Evolutionary conservation across 2,113 vertebrate species (phyloP).

Genomic region (Corythoichthys intestinalis): DNA sequence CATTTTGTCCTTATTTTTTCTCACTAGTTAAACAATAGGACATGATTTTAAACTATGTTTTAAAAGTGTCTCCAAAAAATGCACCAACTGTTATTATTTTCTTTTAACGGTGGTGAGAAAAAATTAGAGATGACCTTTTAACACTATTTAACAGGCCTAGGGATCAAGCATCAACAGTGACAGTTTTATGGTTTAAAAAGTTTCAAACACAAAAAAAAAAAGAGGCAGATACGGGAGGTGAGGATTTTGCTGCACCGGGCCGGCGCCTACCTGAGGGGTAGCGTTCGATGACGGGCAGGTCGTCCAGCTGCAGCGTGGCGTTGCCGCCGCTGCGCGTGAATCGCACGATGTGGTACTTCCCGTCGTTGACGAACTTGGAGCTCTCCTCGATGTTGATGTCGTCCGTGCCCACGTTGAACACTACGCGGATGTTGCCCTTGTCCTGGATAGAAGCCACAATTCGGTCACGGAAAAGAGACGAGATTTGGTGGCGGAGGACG

Average conservation of each 20-base stretch:
- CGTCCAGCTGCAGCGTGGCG: slow-evolving; percentile 97
- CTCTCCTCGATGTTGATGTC: slow-evolving; percentile 99
- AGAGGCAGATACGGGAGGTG: background rate
- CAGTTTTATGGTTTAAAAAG: slow-evolving; percentile 72
- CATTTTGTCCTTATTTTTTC: slow-evolving; percentile 82
- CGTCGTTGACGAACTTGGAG: slow-evolving; percentile 97
- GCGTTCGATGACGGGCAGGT: slow-evolving; percentile 94
- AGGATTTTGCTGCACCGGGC: slow-evolving; percentile 26
- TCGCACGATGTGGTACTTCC: slow-evolving; percentile 96
- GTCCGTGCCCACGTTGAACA: slow-evolving; percentile 98
- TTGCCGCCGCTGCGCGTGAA: slow-evolving; percentile 98
- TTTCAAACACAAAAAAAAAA: slow-evolving; percentile 64
- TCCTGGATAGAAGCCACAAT: slow-evolving; percentile 69
- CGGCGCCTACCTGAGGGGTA: slow-evolving; percentile 92
- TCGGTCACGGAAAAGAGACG: too few relatives aligned
- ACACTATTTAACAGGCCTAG: slow-evolving; percentile 71
- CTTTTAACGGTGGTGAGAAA: slow-evolving; percentile 67
- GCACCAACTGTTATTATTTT: slow-evolving; percentile 72
- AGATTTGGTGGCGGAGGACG: background rate
- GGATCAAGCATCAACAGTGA: slow-evolving; percentile 47
- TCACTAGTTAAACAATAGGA: slow-evolving; percentile 94
- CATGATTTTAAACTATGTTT: slow-evolving; percentile 66
- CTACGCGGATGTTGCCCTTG: slow-evolving; percentile 96
- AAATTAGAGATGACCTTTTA: slow-evolving; percentile 68
- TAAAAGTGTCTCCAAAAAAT: slow-evolving; percentile 47